These are phyloP conservation scores for Eretmochelys imbricata DNA, from an alignment of 2,113 vertebrate species.

Conservation along the genomic window DNA sequence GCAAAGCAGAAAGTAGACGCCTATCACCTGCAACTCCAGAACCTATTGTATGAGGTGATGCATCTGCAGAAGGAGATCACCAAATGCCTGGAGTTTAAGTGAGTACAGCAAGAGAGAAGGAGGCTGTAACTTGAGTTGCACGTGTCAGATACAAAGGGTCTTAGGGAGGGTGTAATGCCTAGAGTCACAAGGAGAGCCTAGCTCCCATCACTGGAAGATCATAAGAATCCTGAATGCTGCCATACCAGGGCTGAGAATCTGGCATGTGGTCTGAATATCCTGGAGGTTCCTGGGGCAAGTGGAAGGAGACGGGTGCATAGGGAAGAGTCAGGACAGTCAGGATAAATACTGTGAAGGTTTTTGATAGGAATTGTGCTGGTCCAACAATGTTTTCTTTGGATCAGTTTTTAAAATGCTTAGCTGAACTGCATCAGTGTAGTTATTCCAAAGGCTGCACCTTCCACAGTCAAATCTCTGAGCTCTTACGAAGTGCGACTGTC, in stretches of 20 bases:
- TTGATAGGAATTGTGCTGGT: neutral
- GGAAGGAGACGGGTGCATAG: fast-evolving
- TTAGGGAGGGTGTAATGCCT: fast-evolving
- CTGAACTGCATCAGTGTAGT: fast-evolving
- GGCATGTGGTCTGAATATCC: neutral
- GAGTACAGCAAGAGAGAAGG: slow-evolving; percentile 62
- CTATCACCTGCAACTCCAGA: slow-evolving; percentile 97
- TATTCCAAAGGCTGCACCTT: neutral
- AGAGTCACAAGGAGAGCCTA: neutral
- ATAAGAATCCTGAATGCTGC: neutral
- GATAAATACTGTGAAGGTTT: neutral
- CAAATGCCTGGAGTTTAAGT: slow-evolving; percentile 99
- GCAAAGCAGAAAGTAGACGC: slow-evolving; percentile 96
- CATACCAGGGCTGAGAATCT: neutral
- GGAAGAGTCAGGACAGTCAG: neutral
- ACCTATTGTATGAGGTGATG: slow-evolving; percentile 97
- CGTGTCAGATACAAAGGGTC: neutral
- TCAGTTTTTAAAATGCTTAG: neutral
- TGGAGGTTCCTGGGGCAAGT: neutral
- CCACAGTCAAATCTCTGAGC: fast-evolving
- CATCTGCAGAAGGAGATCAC: slow-evolving; percentile 99
- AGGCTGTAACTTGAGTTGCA: neutral
- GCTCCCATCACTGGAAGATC: neutral
- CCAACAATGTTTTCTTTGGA: fast-evolving
- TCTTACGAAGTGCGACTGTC: neutral